Evolutionary conservation across 2,888 invertebrate genomes (phyloP).

Genomic region (Tetragonula carbonaria): DNA sequence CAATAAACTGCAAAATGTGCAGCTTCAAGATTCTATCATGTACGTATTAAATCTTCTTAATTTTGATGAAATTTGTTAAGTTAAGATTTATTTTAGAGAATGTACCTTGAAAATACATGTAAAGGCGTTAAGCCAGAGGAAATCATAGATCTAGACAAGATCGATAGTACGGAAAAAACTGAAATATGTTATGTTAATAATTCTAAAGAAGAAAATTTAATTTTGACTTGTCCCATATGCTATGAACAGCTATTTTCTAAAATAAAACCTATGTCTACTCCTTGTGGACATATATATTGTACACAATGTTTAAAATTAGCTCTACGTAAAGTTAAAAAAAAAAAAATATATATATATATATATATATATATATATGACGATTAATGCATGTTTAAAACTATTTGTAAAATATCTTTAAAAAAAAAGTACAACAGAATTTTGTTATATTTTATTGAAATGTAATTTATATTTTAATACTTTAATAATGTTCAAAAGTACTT

Average conservation of each 20-base stretch:
- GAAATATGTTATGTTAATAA: conserved; percentile 39
- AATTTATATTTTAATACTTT: conserved; percentile 17
- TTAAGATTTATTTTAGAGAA: conserved; percentile 29
- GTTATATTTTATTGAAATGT: conserved; percentile 34
- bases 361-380: conserved; percentile 24
- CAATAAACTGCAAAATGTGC: not conserved
- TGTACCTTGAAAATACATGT: not conserved
- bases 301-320: conserved; percentile 68
- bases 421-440: conserved; percentile 33
- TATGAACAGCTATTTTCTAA: conserved; percentile 69
- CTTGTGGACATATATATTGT: conserved; percentile 78
- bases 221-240: conserved; percentile 75
- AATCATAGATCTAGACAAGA: conserved; percentile 58
- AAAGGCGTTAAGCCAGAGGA: not conserved
- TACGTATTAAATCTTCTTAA: conserved; percentile 29
- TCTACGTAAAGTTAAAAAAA: conserved; percentile 62
- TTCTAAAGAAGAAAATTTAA: conserved; percentile 27
- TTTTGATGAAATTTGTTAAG: not conserved
- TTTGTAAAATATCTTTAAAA: conserved; percentile 33
- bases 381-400: conserved; percentile 29
- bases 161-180: not conserved
- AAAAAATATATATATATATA: too few species aligned
- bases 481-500: conserved; percentile 45
- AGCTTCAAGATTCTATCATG: not conserved
- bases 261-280: conserved; percentile 73